phyloP scores from a whole-genome alignment of 2,888 invertebrate species.

The Ormyrus nitidulus region DNA sequence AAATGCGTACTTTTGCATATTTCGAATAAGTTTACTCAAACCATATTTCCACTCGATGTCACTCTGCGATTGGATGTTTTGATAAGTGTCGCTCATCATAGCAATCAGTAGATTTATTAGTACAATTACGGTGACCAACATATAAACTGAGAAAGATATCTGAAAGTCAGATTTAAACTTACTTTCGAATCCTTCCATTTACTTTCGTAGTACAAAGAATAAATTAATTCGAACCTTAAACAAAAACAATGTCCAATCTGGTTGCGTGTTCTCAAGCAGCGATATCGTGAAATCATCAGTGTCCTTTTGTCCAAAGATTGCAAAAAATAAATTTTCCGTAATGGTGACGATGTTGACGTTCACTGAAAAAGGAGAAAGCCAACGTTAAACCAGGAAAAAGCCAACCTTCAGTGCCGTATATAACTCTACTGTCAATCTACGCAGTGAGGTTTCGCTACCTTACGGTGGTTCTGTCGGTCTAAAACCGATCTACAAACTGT shows the following conservation, averaged over 20 bases:
- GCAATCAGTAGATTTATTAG: constrained; percentile 99
- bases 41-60: constrained; percentile 89
- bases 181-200: not conserved
- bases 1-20: constrained; percentile 80
- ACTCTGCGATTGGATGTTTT: constrained; percentile 92
- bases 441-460: constrained; percentile 28
- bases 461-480: constrained; percentile 44
- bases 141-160: constrained; percentile 92
- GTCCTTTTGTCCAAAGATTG: constrained; percentile 96
- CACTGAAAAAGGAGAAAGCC: constrained; percentile 80
- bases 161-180: constrained; percentile 50
- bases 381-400: not conserved
- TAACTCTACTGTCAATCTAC: constrained; percentile 33
- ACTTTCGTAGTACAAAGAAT: not conserved
- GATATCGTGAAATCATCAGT: constrained; percentile 79
- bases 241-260: constrained; percentile 89
- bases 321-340: constrained; percentile 98
- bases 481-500: constrained; percentile 26
- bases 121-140: constrained; percentile 99
- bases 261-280: constrained; percentile 77
- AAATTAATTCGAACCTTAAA: constrained; percentile 82
- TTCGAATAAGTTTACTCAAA: constrained; percentile 83
- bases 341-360: constrained; percentile 93
- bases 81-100: constrained; percentile 99
- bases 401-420: too few species aligned